Conservation (phyloP, 2,888 invertebrate genomes). For the Philhelius pedissequus region DNA sequence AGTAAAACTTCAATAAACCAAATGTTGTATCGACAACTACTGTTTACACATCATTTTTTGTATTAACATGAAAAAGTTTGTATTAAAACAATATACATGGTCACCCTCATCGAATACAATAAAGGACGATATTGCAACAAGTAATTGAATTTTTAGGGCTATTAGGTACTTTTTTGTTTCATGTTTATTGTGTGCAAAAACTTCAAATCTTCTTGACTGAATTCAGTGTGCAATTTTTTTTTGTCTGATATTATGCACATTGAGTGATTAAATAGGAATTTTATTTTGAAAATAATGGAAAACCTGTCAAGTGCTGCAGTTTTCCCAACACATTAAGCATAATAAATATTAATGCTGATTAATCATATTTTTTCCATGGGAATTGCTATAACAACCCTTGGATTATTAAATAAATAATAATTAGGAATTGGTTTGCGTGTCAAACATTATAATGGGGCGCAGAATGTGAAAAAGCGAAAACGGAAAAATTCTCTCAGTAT, state of each 20-base stretch:
- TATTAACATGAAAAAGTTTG: no score
- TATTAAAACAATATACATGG: no score
- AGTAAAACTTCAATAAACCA: no score
- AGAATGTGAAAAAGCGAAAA: neutral
- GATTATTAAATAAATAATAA: slow-evolving; percentile 26
- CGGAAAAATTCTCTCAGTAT: neutral
- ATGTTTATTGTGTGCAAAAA: slow-evolving; percentile 9
- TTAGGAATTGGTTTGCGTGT: slow-evolving; percentile 49
- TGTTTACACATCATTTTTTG: no score
- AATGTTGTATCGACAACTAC: no score
- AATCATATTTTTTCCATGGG: slow-evolving; percentile 38
- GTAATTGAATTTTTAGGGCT: slow-evolving; percentile 46
- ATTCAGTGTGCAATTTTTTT: neutral
- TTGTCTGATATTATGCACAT: neutral
- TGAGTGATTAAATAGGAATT: slow-evolving; percentile 49
- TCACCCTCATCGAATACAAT: neutral
- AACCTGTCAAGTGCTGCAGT: slow-evolving; percentile 13
- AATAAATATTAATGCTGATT: slow-evolving; percentile 54
- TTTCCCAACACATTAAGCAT: neutral
- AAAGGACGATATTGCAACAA: slow-evolving; percentile 39
- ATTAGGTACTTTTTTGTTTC: slow-evolving; percentile 7
- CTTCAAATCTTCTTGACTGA: neutral
- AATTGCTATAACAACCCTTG: slow-evolving; percentile 5
- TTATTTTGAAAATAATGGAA: slow-evolving; percentile 45
- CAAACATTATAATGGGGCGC: neutral